Conservation (phyloP, 2,888 invertebrate genomes). For the Cheilosia scutellata region DNA sequence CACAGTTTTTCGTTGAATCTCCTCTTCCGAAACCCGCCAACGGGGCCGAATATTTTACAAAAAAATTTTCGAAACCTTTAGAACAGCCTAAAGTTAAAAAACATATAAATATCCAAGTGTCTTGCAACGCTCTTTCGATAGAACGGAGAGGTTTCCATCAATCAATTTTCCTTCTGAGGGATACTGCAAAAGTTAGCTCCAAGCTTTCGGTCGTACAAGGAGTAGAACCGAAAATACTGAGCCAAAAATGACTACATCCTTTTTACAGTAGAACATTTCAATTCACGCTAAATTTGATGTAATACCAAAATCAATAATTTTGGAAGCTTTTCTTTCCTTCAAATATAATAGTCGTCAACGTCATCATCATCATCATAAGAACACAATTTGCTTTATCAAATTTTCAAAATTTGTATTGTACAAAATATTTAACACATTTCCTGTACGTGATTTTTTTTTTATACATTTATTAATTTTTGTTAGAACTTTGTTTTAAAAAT, state of each 20-base stretch:
- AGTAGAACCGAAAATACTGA: not conserved
- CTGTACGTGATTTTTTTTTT: not conserved
- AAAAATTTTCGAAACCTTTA: too few species aligned
- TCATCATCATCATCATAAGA: conserved; percentile 33
- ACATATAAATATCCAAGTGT: too few species aligned
- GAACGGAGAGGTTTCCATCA: too few species aligned
- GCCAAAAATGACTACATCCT: not conserved
- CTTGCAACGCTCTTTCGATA: too few species aligned
- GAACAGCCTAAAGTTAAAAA: too few species aligned
- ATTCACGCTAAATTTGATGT: not conserved
- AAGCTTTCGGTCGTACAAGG: not conserved
- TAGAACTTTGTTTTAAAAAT: not conserved
- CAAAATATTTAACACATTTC: conserved; percentile 17
- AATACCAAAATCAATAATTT: not conserved
- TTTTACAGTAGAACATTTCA: conserved; percentile 26
- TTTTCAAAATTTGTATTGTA: conserved; percentile 17
- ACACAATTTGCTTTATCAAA: conserved; percentile 63
- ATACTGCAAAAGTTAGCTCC: too few species aligned
- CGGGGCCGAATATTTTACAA: too few species aligned
- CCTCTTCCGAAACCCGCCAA: too few species aligned
- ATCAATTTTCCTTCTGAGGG: too few species aligned
- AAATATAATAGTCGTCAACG: not conserved
- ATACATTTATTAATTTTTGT: not conserved
- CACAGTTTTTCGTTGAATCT: too few species aligned
- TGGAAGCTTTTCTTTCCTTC: not conserved